Percentiles rank a stretch among this genome's conserved stretches.
phyloP scores from a whole-genome alignment of 2,888 invertebrate genomes.

The Drosophila flavopinicola region DNA sequence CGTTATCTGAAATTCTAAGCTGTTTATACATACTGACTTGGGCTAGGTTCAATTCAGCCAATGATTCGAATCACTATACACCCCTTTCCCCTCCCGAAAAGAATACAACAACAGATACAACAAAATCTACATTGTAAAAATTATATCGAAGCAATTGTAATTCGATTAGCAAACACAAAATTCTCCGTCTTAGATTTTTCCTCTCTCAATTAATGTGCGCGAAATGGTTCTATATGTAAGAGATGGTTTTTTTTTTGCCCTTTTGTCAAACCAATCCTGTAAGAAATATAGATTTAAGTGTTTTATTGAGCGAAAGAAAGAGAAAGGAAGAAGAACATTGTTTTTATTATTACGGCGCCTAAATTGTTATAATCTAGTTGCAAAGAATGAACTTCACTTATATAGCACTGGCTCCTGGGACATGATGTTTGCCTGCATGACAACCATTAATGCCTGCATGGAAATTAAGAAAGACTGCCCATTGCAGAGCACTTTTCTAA shows the following conservation, averaged over 20 bases:
- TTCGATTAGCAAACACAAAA: conserved; percentile 25
- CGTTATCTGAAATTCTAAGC: conserved; percentile 17
- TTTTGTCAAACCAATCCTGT: conserved; percentile 54
- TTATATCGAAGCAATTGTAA: conserved; percentile 22
- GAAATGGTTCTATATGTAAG: conserved; percentile 43
- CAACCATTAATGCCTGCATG: no score
- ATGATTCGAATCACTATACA: conserved; percentile 17
- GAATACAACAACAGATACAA: neutral
- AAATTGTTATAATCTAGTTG: neutral
- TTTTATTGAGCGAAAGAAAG: conserved; percentile 71
- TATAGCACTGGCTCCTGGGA: neutral
- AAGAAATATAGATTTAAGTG: conserved; percentile 72
- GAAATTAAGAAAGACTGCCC: no score
- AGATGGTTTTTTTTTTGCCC: conserved; percentile 28
- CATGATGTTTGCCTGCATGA: no score
- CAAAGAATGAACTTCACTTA: neutral
- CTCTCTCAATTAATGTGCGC: conserved; percentile 36
- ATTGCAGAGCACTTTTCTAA: no score
- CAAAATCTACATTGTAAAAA: neutral
- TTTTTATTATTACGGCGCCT: conserved; percentile 3
- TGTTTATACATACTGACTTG: neutral
- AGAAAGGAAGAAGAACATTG: conserved; percentile 42
- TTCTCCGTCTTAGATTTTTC: conserved; percentile 15
- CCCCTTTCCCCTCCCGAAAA: neutral
- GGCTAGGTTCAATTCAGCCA: conserved; percentile 9